Percentiles rank a stretch among this genome's conserved stretches.
phyloP scores from a whole-genome alignment of 1,140 invertebrate species.

The Trichomalopsis sarcophagae region DNA sequence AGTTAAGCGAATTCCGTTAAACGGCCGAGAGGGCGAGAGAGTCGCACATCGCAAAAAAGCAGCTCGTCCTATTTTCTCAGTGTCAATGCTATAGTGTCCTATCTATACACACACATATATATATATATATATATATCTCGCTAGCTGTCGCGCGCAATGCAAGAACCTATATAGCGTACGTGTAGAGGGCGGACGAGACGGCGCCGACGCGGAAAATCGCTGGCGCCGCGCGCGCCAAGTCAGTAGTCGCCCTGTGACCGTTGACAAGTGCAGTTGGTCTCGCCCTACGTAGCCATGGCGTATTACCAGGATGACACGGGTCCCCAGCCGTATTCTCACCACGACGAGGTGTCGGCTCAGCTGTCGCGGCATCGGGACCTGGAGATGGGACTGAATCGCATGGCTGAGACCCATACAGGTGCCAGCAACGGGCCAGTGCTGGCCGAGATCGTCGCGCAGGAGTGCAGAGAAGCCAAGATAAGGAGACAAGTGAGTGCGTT shows the following conservation, averaged over 20 bases:
- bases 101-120: too few species aligned
- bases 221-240: background rate
- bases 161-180: background rate
- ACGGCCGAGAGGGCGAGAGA: background rate
- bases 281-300: background rate
- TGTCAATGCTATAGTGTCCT: background rate
- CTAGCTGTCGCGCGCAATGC: too few species aligned
- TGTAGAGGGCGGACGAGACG: constrained; percentile 7
- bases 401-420: background rate
- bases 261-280: background rate
- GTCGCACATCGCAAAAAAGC: background rate
- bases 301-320: background rate
- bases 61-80: background rate
- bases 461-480: constrained; percentile 49
- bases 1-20: too few species aligned
- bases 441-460: constrained; percentile 46
- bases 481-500: constrained; percentile 37
- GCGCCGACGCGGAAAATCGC: constrained; percentile 36
- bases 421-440: constrained; percentile 3
- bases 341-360: constrained; percentile 22
- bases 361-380: constrained; percentile 43
- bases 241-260: background rate
- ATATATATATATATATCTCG: too few species aligned
- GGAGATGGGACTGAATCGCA: constrained; percentile 42
- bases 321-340: background rate